Conservation (phyloP, 1,140 invertebrate genomes). For the Dreissena rostriformis region DNA sequence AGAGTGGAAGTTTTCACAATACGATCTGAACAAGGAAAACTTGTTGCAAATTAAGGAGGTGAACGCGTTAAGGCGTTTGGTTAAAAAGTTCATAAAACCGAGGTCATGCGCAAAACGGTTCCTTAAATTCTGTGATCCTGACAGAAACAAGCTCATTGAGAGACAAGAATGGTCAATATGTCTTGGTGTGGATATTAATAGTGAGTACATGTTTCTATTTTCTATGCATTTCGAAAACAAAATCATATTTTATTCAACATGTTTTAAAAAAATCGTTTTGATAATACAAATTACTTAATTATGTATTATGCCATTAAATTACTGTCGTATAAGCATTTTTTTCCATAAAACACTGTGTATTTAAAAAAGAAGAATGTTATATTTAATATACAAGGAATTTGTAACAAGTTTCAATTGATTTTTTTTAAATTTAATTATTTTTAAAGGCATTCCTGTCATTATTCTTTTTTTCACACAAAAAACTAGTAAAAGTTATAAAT, state of each 20-base stretch:
- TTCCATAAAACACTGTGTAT: no score
- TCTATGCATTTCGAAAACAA: neutral
- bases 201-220: conserved; percentile 68
- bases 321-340: no score
- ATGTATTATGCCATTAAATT: no score
- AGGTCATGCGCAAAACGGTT: conserved; percentile 94
- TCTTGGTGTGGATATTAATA: conserved; percentile 85
- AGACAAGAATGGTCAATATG: conserved; percentile 91
- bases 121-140: conserved; percentile 91
- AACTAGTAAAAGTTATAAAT: no score
- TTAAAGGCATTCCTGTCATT: no score
- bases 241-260: neutral
- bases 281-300: no score
- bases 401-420: no score
- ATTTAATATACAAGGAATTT: no score
- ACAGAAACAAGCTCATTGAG: conserved; percentile 89
- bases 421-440: no score
- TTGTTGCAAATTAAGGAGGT: conserved; percentile 90
- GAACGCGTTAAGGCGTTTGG: conserved; percentile 88
- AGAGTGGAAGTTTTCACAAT: conserved; percentile 92
- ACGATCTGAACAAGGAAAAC: conserved; percentile 90
- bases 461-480: no score
- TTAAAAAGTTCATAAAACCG: conserved; percentile 93
- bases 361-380: no score
- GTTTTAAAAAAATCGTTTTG: neutral